phyloP scores from a whole-genome alignment of 2,797 vertebrate species.

The Syngnathus rostellatus region DNA sequence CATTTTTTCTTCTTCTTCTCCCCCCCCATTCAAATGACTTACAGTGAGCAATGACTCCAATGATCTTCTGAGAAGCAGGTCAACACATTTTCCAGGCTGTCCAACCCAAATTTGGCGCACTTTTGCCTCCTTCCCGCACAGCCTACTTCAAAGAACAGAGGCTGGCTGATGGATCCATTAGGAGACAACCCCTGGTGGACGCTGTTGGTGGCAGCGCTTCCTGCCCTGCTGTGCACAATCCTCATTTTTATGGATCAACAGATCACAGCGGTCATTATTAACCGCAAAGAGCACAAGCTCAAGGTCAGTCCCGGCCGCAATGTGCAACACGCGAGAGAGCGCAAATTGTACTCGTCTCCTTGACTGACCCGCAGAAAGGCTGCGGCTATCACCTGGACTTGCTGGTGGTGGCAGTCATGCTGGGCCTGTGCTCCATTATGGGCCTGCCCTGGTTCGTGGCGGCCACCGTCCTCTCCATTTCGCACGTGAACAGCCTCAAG shows the following conservation, averaged over 20 bases:
- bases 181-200: conserved; percentile 93
- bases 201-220: conserved; percentile 79
- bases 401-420: conserved; percentile 83
- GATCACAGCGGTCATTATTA: conserved; percentile 94
- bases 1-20: neutral
- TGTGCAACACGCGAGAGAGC: too few species aligned
- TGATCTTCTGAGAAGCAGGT: neutral
- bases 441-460: conserved; percentile 95
- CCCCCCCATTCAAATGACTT: too few species aligned
- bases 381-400: conserved; percentile 94
- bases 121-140: conserved; percentile 28
- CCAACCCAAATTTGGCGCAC: neutral
- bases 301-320: conserved; percentile 69
- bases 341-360: neutral
- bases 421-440: conserved; percentile 90
- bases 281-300: conserved; percentile 92
- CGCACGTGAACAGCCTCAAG: conserved; percentile 94
- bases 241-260: conserved; percentile 98
- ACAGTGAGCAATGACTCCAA: neutral
- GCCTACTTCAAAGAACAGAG: conserved; percentile 84
- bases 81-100: neutral
- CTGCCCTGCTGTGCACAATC: conserved; percentile 91
- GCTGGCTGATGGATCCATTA: conserved; percentile 90
- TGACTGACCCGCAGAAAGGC: conserved; percentile 77
- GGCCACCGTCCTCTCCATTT: conserved; percentile 92